Conservation (phyloP, 2,797 vertebrate species). For the Craterocephalus amniculus region DNA sequence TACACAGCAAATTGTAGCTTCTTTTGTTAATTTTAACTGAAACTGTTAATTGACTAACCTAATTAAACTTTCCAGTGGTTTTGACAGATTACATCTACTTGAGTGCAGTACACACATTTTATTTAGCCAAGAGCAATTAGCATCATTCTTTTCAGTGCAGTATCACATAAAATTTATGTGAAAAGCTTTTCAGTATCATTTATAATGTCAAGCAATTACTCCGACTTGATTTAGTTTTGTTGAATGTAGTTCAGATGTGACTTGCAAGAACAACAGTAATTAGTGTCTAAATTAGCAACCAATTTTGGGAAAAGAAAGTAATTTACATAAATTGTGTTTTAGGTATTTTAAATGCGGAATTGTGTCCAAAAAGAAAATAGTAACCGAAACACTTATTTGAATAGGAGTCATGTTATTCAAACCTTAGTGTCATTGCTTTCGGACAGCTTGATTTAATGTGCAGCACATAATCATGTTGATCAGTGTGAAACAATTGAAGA, state of each 20-base stretch:
- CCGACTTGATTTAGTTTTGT: slow-evolving; percentile 20
- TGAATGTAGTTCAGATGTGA: slow-evolving; percentile 10
- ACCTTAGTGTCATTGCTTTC: slow-evolving; percentile 2
- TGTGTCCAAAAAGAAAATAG: neutral
- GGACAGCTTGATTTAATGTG: slow-evolving; percentile 32
- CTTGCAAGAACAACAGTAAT: neutral
- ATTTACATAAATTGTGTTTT: neutral
- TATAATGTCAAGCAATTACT: slow-evolving; percentile 25
- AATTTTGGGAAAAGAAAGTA: neutral
- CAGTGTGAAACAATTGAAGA: slow-evolving; percentile 50
- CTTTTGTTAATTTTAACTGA: neutral
- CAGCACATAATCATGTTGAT: slow-evolving; percentile 37
- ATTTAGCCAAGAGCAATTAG: neutral
- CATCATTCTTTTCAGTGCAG: neutral
- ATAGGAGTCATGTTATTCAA: slow-evolving; percentile 12
- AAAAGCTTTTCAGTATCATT: slow-evolving; percentile 18
- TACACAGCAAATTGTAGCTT: neutral
- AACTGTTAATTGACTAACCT: neutral
- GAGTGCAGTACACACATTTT: neutral
- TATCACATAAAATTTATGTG: neutral
- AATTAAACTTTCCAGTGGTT: slow-evolving; percentile 4
- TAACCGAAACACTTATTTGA: slow-evolving; percentile 32
- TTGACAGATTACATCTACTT: neutral
- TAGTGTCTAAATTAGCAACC: slow-evolving; percentile 1
- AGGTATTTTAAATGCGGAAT: neutral